phyloP scores from a whole-genome alignment of 2,797 vertebrate species.

The Anableps anableps region DNA sequence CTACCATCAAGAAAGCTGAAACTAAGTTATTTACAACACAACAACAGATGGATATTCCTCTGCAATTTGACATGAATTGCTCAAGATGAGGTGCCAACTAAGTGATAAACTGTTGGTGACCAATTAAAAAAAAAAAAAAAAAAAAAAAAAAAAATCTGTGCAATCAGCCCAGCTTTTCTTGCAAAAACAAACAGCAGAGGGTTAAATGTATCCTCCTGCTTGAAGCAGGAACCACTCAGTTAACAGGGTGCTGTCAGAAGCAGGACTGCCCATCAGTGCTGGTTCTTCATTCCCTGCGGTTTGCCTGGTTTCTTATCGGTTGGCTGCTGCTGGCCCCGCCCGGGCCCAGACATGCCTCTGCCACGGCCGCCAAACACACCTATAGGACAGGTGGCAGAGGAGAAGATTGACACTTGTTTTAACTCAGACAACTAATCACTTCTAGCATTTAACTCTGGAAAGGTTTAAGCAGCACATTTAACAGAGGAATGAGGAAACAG shows the following conservation, averaged over 20 bases:
- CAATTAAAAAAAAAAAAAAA: slow-evolving; percentile 30
- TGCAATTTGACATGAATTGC: slow-evolving; percentile 10
- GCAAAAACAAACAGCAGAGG: slow-evolving; percentile 42
- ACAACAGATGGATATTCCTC: slow-evolving; percentile 9
- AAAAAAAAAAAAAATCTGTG: slow-evolving; percentile 36
- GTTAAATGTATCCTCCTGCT: slow-evolving; percentile 16
- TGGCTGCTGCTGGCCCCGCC: slow-evolving; percentile 83
- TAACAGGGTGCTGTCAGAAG: slow-evolving; percentile 21
- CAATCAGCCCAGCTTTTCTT: slow-evolving; percentile 20
- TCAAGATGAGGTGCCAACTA: slow-evolving; percentile 16
- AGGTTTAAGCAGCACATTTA: not conserved
- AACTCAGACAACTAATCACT: not conserved
- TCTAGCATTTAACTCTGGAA: not conserved
- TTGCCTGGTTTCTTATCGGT: slow-evolving; percentile 92
- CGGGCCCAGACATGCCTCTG: slow-evolving; percentile 83
- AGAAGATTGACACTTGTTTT: not conserved
- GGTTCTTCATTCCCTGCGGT: slow-evolving; percentile 87
- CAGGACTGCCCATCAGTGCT: slow-evolving; percentile 81
- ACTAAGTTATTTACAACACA: slow-evolving; percentile 35
- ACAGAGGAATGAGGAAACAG: not conserved
- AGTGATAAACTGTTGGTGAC: slow-evolving; percentile 22
- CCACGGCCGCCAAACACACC: slow-evolving; percentile 84
- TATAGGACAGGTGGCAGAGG: slow-evolving; percentile 1
- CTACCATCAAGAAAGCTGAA: slow-evolving; percentile 11
- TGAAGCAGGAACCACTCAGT: slow-evolving; percentile 26